Conservation (phyloP, 1,140 invertebrate species). For the Tetragnatha versicolor region DNA sequence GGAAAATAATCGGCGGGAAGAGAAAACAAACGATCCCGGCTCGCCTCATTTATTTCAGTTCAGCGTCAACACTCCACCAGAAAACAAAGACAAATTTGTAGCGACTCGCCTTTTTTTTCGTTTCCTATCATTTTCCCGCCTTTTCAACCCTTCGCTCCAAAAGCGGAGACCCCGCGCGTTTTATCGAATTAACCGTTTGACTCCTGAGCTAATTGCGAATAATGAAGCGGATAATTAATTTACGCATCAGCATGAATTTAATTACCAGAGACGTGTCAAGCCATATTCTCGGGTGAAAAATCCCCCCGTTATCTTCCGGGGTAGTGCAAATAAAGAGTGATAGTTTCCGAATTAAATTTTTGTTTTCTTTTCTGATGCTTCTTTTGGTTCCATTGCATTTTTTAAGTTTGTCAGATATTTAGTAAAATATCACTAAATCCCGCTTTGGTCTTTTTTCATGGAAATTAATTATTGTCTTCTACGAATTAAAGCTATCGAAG, state of each 20-base stretch:
- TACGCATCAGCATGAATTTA: conserved; percentile 35
- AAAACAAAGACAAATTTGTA: conserved; percentile 3
- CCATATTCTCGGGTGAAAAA: conserved; percentile 20
- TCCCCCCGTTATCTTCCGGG: not conserved
- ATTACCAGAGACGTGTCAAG: conserved; percentile 2
- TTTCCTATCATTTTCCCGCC: not conserved
- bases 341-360: conserved; percentile 28
- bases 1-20: no score
- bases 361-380: not conserved
- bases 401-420: no score
- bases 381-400: not conserved
- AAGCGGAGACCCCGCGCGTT: not conserved
- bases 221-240: conserved; percentile 51
- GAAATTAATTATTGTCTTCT: no score
- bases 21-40: no score
- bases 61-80: no score
- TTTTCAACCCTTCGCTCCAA: not conserved
- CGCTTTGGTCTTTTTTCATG: no score
- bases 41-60: no score
- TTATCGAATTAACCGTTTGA: conserved; percentile 46
- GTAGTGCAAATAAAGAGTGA: conserved; percentile 26
- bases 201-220: conserved; percentile 41
- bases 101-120: no score
- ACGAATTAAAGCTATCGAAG: no score
- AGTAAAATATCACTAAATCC: no score